Percentiles rank a stretch among this genome's conserved stretches.
Conservation (phyloP, 2,888 invertebrate genomes). For the Drosophila tripunctata region DNA sequence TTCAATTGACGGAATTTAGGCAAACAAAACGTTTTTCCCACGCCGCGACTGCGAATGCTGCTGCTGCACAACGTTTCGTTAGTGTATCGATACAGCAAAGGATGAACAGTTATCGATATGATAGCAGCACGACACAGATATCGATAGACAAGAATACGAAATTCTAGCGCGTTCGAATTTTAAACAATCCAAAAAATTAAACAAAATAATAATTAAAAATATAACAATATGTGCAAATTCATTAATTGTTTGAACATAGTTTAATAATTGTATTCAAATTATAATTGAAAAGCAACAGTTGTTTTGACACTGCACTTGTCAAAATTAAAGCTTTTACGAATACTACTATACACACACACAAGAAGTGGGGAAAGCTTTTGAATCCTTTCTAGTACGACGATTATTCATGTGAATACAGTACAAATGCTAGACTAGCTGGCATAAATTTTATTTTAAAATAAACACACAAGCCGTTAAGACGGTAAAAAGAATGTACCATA, state of each 20-base stretch:
- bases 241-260: neutral
- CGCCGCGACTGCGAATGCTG: conserved; percentile 9
- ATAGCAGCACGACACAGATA: too few relatives aligned
- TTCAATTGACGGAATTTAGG: conserved; percentile 22
- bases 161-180: too few relatives aligned
- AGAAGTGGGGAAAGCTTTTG: conserved; percentile 51
- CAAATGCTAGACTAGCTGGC: conserved; percentile 29
- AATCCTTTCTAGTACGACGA: conserved; percentile 39
- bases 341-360: conserved; percentile 47
- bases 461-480: conserved; percentile 15
- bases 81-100: conserved; percentile 27
- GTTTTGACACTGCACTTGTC: conserved; percentile 49
- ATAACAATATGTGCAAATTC: neutral
- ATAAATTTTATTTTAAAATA: conserved; percentile 27
- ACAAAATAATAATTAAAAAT: neutral
- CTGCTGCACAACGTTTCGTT: conserved; percentile 1
- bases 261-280: neutral
- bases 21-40: conserved; percentile 25
- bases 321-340: conserved; percentile 41
- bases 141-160: too few relatives aligned
- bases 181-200: neutral
- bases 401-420: conserved; percentile 33
- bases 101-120: conserved; percentile 21
- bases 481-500: neutral
- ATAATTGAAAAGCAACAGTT: conserved; percentile 48